Base-by-base conservation (phyloP, 2,888 invertebrate species). In the Candidula unifasciata region DNA sequence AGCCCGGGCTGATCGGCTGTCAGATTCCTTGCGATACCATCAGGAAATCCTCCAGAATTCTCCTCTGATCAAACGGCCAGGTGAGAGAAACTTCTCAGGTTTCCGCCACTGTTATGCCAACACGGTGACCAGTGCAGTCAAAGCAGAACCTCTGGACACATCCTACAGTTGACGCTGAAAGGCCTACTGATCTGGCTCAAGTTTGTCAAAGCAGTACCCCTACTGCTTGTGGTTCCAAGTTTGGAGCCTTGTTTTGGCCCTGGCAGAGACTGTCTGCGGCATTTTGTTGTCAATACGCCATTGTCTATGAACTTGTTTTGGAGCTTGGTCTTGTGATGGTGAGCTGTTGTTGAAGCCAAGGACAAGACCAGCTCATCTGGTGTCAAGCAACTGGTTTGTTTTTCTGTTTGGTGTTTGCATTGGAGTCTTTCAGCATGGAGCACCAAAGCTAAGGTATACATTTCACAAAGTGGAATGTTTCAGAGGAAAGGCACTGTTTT, bases 31-130 rank as follows among this genome's bases (percentile, higher is more conserved):
- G 1, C 79, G 87, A 0, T 86, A 82, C 78, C 87, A 87, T 33
- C 85, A 86, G 57, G 87, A 87, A 74, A 87, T 87, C 27, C 79
- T 87, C 24, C 83, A 86, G 80, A 87, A 87, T 68, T 87, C 87
- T 16, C 87, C 87, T 27, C 79, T 86, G 71, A 82, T 86, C 37
- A 87, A 86, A 54, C 74, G 80, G 27, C 87, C 84, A 27, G 76
- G 86, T 13, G 87, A 87, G 77, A 81, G 86, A 33, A 85, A 87
- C 69, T 84, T 86, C 69, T 86, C 87, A 1, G 87, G 87, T 0
- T 87, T 87, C 68, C 84, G 87, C 5, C 85, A 87, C 60, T 87
- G 86, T 35, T 87, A 87, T n/a, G 85, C 85, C 77, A 85, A 85
- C 81, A 85, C 81, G 6, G 81, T 85, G 24, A 54, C 37, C 60